A percentile compares a stretch with the other conserved stretches of the same genome.
Conservation (phyloP, 1,140 invertebrate genomes). For the Atopsyche davidsoni region DNA sequence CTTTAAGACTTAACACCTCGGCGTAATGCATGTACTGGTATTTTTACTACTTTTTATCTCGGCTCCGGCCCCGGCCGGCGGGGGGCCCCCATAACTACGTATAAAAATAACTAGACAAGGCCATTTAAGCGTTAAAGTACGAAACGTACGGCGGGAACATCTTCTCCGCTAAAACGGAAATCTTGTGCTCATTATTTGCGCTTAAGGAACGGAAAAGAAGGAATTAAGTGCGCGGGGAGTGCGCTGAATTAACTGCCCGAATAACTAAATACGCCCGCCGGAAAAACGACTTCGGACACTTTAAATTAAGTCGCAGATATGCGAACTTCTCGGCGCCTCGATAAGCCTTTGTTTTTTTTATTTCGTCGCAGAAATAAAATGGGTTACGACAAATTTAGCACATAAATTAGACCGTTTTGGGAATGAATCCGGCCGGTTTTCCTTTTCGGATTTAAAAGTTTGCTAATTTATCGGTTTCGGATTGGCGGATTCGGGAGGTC, state of each 20-base stretch:
- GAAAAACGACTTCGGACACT: slow-evolving; percentile 19
- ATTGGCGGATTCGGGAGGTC: too few relatives aligned
- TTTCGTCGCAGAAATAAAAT: slow-evolving; percentile 2
- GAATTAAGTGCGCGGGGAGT: slow-evolving; percentile 23
- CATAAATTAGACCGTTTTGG: slow-evolving; percentile 7
- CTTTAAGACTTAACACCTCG: slow-evolving; percentile 24
- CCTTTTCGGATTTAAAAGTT: too few relatives aligned
- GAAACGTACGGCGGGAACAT: slow-evolving; percentile 29
- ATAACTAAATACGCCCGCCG: slow-evolving; percentile 27
- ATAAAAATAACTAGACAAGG: slow-evolving; percentile 27
- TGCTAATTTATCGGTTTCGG: too few relatives aligned
- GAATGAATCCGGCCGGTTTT: too few relatives aligned
- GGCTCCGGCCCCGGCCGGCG: neutral
- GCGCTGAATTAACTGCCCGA: slow-evolving; percentile 28
- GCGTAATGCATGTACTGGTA: slow-evolving; percentile 28
- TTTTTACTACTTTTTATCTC: slow-evolving; percentile 27
- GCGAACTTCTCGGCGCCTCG: slow-evolving; percentile 5
- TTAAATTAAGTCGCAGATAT: slow-evolving; percentile 23
- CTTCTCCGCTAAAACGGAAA: slow-evolving; percentile 32
- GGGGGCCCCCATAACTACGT: slow-evolving; percentile 26
- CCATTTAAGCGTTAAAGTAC: slow-evolving; percentile 27
- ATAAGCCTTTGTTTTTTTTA: slow-evolving; percentile 9
- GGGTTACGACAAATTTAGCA: neutral
- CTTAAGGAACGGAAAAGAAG: slow-evolving; percentile 32
- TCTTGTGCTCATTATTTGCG: slow-evolving; percentile 31